phyloP scores from a whole-genome alignment of 2,888 invertebrate genomes.

The Diachrysia chrysitis region DNA sequence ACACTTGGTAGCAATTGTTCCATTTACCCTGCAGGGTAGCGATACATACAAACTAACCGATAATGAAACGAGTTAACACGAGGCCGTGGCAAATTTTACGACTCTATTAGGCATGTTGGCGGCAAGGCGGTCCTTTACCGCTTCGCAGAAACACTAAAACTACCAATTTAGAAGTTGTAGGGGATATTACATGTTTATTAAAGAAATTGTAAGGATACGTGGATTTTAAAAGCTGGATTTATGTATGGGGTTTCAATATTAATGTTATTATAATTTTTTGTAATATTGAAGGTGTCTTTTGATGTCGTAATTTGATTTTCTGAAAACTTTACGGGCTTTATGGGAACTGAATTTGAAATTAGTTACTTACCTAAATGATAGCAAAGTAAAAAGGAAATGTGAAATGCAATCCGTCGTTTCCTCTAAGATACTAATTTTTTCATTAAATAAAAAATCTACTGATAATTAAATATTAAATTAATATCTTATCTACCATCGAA shows the following conservation, averaged over 20 bases:
- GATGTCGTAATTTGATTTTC: constrained; percentile 1
- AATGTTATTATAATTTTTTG: background rate
- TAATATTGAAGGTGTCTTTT: background rate
- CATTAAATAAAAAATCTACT: background rate
- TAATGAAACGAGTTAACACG: constrained; percentile 32
- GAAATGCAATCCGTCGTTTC: background rate
- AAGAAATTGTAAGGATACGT: constrained; percentile 4
- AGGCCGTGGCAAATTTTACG: constrained; percentile 45
- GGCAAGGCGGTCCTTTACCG: constrained; percentile 17
- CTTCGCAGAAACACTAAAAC: constrained; percentile 26
- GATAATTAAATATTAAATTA: background rate
- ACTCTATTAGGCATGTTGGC: constrained; percentile 40
- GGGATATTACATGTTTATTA: constrained; percentile 13
- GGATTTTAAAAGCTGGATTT: constrained; percentile 11
- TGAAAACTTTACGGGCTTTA: background rate
- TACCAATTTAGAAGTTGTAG: constrained; percentile 15
- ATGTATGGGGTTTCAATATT: background rate
- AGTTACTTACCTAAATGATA: too few species aligned
- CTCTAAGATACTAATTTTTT: background rate
- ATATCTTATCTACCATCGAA: background rate
- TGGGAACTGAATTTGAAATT: too few species aligned
- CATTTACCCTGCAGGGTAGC: constrained; percentile 17
- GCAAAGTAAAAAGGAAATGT: background rate
- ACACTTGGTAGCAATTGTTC: constrained; percentile 31
- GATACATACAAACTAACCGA: constrained; percentile 35